A percentile compares a stretch with the other conserved stretches of the same genome.
phyloP scores from a whole-genome alignment of 2,113 vertebrate genomes.

The Turnix velox region DNA sequence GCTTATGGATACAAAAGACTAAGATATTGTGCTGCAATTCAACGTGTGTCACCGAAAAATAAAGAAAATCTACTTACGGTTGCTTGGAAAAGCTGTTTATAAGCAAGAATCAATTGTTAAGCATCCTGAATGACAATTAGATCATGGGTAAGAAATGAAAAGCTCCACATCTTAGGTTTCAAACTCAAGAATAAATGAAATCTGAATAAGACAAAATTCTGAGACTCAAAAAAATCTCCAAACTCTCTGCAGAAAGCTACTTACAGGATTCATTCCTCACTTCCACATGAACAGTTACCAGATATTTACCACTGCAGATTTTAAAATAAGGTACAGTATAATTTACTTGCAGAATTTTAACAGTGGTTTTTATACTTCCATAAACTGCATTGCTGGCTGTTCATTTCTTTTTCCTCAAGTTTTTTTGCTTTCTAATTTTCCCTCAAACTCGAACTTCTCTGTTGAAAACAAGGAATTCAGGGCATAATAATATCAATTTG shows the following conservation, averaged over 20 bases:
- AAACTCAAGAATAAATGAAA: background rate
- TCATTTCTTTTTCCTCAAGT: constrained; percentile 51
- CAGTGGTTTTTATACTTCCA: constrained; percentile 1
- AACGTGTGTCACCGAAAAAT: background rate
- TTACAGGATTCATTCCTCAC: background rate
- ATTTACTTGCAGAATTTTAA: constrained; percentile 32
- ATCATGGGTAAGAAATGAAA: background rate
- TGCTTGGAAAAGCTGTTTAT: background rate
- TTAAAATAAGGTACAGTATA: background rate
- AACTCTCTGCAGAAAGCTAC: background rate
- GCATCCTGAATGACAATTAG: background rate
- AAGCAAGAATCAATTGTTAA: background rate
- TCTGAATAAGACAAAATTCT: background rate
- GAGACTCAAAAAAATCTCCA: background rate
- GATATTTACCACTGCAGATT: background rate
- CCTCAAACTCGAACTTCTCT: constrained; percentile 1
- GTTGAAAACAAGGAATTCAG: constrained; percentile 43
- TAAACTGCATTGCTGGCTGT: constrained; percentile 22
- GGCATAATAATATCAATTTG: background rate
- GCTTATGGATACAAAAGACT: background rate
- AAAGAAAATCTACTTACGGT: background rate
- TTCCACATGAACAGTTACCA: background rate
- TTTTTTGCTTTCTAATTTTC: constrained; percentile 32
- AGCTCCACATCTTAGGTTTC: background rate
- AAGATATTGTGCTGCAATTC: background rate